A percentile compares a stretch with the other conserved stretches of the same genome.
These are phyloP conservation scores for Augiades crinisus DNA, from an alignment of 2,888 invertebrate species.

Conservation along the genomic window DNA sequence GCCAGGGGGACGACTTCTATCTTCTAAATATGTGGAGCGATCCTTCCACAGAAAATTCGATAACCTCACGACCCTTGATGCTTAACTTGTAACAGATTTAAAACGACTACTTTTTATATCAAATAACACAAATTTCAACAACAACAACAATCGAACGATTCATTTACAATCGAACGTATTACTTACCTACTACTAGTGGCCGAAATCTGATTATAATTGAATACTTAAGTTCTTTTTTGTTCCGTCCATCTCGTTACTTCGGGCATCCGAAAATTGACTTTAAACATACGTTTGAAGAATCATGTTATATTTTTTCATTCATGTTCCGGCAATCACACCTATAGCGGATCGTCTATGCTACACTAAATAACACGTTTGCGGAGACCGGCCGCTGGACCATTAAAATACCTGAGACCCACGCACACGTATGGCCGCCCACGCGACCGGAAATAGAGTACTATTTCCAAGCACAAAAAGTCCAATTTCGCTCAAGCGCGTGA, in stretches of 20 bases:
- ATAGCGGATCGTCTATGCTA: not conserved
- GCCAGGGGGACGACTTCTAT: too few species aligned
- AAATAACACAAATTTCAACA: too few species aligned
- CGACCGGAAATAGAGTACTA: constrained; percentile 22
- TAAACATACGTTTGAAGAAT: constrained; percentile 11
- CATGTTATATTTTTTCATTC: constrained; percentile 5
- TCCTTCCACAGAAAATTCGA: too few species aligned
- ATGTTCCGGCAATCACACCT: constrained; percentile 10
- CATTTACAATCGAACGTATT: too few species aligned
- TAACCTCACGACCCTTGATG: too few species aligned
- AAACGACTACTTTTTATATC: too few species aligned
- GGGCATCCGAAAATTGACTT: constrained; percentile 15
- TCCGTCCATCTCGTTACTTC: constrained; percentile 2
- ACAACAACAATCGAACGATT: constrained; percentile 7
- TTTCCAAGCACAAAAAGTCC: constrained; percentile 17
- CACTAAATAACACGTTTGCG: constrained; percentile 36
- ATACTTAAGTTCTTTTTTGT: constrained; percentile 7
- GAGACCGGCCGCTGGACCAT: constrained; percentile 34
- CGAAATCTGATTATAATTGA: constrained; percentile 24
- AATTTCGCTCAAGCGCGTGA: constrained; percentile 5
- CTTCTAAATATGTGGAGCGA: too few species aligned
- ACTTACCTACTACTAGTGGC: constrained; percentile 1
- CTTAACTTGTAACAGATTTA: too few species aligned
- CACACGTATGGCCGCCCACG: constrained; percentile 14
- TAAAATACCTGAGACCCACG: constrained; percentile 39